A percentile compares a stretch with the other conserved stretches of the same genome.
These are phyloP conservation scores for Platygyra sinensis DNA, from an alignment of 64 coral and sea anemone species.

Conservation along the genomic window DNA sequence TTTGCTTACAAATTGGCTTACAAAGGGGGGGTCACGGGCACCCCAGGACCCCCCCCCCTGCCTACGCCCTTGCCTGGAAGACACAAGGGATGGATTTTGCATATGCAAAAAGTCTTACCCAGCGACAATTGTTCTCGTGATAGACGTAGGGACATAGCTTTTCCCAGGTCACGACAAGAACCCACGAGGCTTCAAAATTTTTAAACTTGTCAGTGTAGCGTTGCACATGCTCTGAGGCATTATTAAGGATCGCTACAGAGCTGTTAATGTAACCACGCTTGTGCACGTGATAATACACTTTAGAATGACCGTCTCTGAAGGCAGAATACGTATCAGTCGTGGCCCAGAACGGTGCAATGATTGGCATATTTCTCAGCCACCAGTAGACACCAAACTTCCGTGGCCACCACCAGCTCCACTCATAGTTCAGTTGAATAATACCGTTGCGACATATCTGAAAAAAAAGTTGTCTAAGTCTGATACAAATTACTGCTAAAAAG, in stretches of 20 bases:
- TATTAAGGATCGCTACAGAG: neutral
- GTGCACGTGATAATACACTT: slow-evolving; percentile 42
- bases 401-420: slow-evolving; percentile 3
- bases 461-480: too few species aligned
- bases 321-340: neutral
- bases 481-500: too few species aligned
- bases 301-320: slow-evolving; percentile 14
- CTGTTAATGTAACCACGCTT: neutral
- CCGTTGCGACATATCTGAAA: slow-evolving; percentile 49
- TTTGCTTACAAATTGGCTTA: too few species aligned
- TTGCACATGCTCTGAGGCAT: slow-evolving; percentile 19
- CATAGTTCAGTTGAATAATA: slow-evolving; percentile 27
- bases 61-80: too few species aligned
- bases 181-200: slow-evolving; percentile 41
- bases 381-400: slow-evolving; percentile 19
- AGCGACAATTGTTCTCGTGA: neutral
- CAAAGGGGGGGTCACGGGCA: too few species aligned
- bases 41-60: too few species aligned
- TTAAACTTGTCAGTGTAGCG: slow-evolving; percentile 8
- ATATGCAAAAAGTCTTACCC: neutral
- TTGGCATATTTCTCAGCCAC: neutral
- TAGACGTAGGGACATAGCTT: slow-evolving; percentile 8
- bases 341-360: slow-evolving; percentile 54
- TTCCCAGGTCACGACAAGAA: slow-evolving; percentile 42
- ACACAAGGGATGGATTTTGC: too few species aligned